Evolutionary conservation across 37 sponge, comb jelly and placozoan species (phyloP).

Genomic region (Eunapius fragilis): DNA sequence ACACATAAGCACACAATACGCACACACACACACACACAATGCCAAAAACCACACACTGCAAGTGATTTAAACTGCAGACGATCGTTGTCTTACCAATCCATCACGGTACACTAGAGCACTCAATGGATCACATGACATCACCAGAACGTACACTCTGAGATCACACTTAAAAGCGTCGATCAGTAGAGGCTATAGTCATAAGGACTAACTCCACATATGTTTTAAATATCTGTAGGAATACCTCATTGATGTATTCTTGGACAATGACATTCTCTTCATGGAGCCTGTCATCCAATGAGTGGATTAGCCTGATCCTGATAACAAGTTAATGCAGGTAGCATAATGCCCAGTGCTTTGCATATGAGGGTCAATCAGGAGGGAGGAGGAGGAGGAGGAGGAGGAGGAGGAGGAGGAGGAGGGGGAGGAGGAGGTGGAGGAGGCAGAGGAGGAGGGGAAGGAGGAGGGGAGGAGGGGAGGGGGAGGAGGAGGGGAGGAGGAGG

Average conservation of each 20-base stretch:
- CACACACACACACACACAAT: neutral
- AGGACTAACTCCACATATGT: neutral
- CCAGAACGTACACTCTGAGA: slow-evolving; percentile 82
- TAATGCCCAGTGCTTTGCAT: no score
- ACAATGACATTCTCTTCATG: slow-evolving; percentile 60
- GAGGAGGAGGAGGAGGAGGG: neutral
- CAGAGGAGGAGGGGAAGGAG: neutral
- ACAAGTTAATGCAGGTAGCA: neutral
- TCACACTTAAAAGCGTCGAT: slow-evolving; percentile 85
- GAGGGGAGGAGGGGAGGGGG: neutral
- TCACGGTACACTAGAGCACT: slow-evolving; percentile 73
- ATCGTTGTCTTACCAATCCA: slow-evolving; percentile 59
- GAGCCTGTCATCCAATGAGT: slow-evolving; percentile 32
- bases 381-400: neutral
- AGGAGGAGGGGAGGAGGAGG: no score
- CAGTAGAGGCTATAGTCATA: slow-evolving; percentile 62
- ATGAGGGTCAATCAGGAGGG: no score
- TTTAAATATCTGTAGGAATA: neutral
- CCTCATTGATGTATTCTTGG: slow-evolving; percentile 88
- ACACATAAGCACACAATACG: neutral
- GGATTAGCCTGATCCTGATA: slow-evolving; percentile 69
- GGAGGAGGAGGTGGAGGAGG: neutral
- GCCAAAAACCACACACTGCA: no score
- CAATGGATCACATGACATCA: slow-evolving; percentile 81
- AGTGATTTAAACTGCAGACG: no score